Base-by-base conservation (phyloP, 2,888 invertebrate species). In the Argynnis bischoffii region DNA sequence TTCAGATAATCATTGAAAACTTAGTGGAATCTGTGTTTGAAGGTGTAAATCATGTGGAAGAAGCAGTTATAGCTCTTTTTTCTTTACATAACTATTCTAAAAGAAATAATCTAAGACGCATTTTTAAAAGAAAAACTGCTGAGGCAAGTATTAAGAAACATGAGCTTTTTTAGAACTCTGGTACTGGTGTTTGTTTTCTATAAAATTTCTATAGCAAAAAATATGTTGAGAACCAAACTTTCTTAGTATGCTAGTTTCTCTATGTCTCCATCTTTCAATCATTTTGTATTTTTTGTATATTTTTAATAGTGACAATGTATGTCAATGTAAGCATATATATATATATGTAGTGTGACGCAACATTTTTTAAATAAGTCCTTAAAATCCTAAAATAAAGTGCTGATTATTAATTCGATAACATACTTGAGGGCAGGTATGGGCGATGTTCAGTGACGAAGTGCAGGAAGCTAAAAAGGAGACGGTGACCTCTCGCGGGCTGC, bases 1-100 rank as follows among this genome's bases (percentile, higher is more conserved):
- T 80, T 15, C 79, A 96, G 94, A 94, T 97, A 74, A 96, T 97
- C 74, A 95, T 98, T 74, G 97, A 97, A 83, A 97, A 98, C 80
- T 92, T 98, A 8, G 95, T 97, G 53, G 94, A 95, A 57, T 94
- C 95, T 0, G 95, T 96, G 0, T 98, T 98, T 81, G 95, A 96
- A 74, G 94, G 95, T 8, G 94, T 97, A 8, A 95, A 95, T 63
- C 96, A 96, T 74, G 95, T 97, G 0, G 96, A 97, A 76, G 97
- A 97, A 78, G 97, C 96, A 0, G 93, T 98, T 11, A 95, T 97
- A 71, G 94, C 96, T 1, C 89, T 98, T 6, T 96, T 95, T 75
- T 95, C 96, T 0, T 94, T 97, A 77, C 94, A 96, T 79, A 96
- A 96, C 81, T 97, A 96, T 77, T 95, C 96, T 0, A 95, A 95